A percentile compares a stretch with the other conserved stretches of the same genome.
Evolutionary conservation across 2,113 vertebrate genomes (phyloP).

Genomic region (Morone saxatilis): DNA sequence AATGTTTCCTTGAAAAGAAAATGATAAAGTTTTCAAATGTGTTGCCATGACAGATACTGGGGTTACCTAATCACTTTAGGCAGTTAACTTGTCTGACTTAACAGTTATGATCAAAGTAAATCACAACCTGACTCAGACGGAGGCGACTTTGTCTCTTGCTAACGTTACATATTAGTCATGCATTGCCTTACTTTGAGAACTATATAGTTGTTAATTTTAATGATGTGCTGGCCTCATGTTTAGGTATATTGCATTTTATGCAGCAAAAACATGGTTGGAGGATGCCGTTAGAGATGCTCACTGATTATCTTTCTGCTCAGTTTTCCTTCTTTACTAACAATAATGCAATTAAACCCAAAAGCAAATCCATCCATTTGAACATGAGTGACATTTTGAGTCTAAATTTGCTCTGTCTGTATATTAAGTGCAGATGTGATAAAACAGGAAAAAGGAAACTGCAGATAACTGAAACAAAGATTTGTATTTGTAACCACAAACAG

Average conservation of each 20-base stretch:
- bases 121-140: slow-evolving; percentile 8
- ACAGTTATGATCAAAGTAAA: neutral
- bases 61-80: neutral
- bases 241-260: neutral
- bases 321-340: neutral
- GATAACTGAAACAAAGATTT: slow-evolving; percentile 9
- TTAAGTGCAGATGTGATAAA: neutral
- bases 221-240: neutral
- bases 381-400: neutral
- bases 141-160: neutral
- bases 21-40: neutral
- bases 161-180: slow-evolving; percentile 3
- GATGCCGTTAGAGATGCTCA: neutral
- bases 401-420: neutral
- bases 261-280: neutral
- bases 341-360: neutral
- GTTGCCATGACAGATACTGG: neutral
- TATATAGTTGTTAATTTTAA: neutral
- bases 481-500: slow-evolving; percentile 23
- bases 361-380: neutral
- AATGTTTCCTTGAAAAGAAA: neutral
- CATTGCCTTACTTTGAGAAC: too few species aligned
- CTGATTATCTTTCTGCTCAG: slow-evolving; percentile 10
- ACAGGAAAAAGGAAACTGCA: slow-evolving; percentile 4
- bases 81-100: neutral